These are phyloP conservation scores for Cyanocitta stelleri DNA, from an alignment of 2,113 vertebrate genomes.

Conservation along the genomic window DNA sequence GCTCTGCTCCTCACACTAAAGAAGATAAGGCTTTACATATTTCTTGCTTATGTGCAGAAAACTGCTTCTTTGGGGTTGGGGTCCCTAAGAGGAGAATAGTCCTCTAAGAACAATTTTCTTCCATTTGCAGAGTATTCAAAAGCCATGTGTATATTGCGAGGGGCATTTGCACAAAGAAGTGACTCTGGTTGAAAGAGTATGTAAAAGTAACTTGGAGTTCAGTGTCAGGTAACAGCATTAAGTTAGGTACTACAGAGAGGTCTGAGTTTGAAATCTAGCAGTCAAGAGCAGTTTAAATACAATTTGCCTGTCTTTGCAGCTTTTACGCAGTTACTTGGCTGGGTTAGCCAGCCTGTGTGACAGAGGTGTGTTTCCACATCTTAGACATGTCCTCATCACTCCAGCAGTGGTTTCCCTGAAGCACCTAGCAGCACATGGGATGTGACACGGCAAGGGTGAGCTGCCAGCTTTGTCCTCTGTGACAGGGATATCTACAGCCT, in stretches of 20 bases:
- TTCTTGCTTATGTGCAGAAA: neutral
- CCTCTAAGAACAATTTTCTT: neutral
- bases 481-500: neutral
- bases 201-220: neutral
- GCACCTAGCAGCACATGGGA: neutral
- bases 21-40: neutral
- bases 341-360: neutral
- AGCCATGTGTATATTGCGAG: neutral
- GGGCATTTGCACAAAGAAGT: neutral
- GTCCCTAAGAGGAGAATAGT: neutral
- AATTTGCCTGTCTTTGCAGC: neutral
- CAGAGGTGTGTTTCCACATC: neutral
- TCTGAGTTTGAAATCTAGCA: neutral
- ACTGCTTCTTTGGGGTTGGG: neutral
- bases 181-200: neutral
- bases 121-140: neutral
- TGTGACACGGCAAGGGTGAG: neutral
- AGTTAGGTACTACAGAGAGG: neutral
- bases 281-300: neutral
- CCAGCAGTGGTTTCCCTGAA: neutral
- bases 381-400: neutral
- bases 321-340: neutral
- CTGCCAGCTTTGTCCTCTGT: neutral
- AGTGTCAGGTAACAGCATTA: neutral
- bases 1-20: neutral